A percentile compares a stretch with the other conserved stretches of the same genome.
These are phyloP conservation scores for Pseudachorutes palmiensis DNA, from an alignment of 1,140 invertebrate genomes.

Conservation along the genomic window DNA sequence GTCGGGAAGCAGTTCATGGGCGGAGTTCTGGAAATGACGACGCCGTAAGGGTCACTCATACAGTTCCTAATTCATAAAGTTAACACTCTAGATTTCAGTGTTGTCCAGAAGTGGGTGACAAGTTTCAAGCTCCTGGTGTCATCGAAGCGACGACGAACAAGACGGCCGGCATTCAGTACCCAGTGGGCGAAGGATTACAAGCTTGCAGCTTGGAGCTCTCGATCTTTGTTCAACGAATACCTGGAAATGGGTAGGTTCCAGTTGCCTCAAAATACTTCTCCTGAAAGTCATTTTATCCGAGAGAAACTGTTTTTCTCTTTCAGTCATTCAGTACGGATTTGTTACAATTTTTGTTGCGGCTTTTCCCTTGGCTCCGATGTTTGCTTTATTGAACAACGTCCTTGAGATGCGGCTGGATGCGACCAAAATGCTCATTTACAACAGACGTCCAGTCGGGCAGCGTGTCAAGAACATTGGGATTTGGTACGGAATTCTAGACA, in stretches of 20 bases:
- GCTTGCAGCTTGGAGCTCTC: slow-evolving; percentile 73
- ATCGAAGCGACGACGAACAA: slow-evolving; percentile 12
- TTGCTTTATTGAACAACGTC: slow-evolving; percentile 80
- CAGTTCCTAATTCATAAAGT: neutral
- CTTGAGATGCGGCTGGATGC: slow-evolving; percentile 84
- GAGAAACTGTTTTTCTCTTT: too few species aligned
- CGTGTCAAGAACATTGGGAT: slow-evolving; percentile 79
- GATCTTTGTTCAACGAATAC: slow-evolving; percentile 55
- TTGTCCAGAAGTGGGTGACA: slow-evolving; percentile 64
- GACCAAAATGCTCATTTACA: slow-evolving; percentile 72
- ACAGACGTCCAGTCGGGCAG: slow-evolving; percentile 72
- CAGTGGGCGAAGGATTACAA: slow-evolving; percentile 90
- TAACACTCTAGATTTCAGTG: slow-evolving; percentile 37
- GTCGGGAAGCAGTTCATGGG: slow-evolving; percentile 59
- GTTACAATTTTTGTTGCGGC: slow-evolving; percentile 84
- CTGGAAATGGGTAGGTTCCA: slow-evolving; percentile 40
- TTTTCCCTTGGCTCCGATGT: slow-evolving; percentile 75
- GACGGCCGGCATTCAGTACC: slow-evolving; percentile 42
- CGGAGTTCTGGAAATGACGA: slow-evolving; percentile 52
- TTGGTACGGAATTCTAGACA: slow-evolving; percentile 85
- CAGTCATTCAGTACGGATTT: slow-evolving; percentile 52
- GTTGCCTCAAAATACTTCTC: too few species aligned
- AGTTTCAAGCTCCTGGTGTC: slow-evolving; percentile 54
- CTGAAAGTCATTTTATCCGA: too few species aligned
- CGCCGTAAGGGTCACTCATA: slow-evolving; percentile 47